These are phyloP conservation scores for Drosophila sucinea DNA, from an alignment of 1,140 invertebrate species.

Conservation along the genomic window DNA sequence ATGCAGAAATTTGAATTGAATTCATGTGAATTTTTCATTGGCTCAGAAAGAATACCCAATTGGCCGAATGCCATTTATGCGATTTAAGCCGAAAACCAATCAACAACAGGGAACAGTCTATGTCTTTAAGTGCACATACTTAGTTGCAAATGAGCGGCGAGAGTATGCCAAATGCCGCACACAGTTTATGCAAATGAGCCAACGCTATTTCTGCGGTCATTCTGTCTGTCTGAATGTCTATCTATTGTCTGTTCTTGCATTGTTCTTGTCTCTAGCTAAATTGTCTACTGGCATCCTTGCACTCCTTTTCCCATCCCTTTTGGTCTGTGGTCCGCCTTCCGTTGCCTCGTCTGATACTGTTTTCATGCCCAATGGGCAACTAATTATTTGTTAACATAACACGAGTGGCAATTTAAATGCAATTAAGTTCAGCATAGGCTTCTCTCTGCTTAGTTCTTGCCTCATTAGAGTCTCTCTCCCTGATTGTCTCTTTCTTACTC, in stretches of 20 bases:
- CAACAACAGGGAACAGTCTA: background rate
- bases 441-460: slow-evolving; percentile 24
- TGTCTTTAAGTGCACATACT: slow-evolving; percentile 3
- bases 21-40: slow-evolving; percentile 60
- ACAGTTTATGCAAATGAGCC: slow-evolving; percentile 69
- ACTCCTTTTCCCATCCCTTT: slow-evolving; percentile 22
- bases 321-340: background rate
- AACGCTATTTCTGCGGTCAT: slow-evolving; percentile 44
- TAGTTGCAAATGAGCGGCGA: background rate
- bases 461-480: slow-evolving; percentile 57
- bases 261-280: slow-evolving; percentile 59
- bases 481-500: background rate
- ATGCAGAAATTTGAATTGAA: slow-evolving; percentile 52
- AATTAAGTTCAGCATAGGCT: slow-evolving; percentile 64
- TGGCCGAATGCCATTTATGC: background rate
- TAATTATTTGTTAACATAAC: slow-evolving; percentile 81
- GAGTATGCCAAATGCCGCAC: slow-evolving; percentile 16
- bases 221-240: slow-evolving; percentile 27
- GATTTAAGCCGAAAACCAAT: slow-evolving; percentile 3
- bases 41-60: background rate
- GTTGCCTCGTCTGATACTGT: slow-evolving; percentile 27
- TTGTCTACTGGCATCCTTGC: slow-evolving; percentile 42
- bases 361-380: slow-evolving; percentile 67
- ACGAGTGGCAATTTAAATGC: slow-evolving; percentile 80
- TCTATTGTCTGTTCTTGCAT: slow-evolving; percentile 27